Percentiles rank a stretch among this genome's conserved stretches.
Conservation (phyloP, 1,140 invertebrate genomes). For the Bacillus rossius region DNA sequence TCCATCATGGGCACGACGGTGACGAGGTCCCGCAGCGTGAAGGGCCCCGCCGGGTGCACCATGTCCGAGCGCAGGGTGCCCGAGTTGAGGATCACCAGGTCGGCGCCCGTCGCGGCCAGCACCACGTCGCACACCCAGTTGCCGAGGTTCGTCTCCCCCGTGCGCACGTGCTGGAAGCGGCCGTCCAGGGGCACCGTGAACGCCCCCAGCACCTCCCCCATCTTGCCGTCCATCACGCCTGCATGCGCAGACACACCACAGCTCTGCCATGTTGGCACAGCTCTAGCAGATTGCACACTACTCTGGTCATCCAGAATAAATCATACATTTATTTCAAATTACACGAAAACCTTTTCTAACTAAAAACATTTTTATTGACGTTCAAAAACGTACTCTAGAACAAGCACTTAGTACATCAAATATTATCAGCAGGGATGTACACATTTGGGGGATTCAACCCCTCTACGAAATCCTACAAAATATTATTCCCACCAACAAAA, state of each 20-base stretch:
- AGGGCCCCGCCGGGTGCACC: slow-evolving; percentile 52
- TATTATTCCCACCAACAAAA: no score
- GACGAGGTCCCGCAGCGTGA: slow-evolving; percentile 75
- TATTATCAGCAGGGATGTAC: no score
- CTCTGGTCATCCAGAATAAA: no score
- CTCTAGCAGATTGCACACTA: no score
- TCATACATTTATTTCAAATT: no score
- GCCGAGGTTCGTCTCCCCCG: slow-evolving; percentile 81
- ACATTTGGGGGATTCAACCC: no score
- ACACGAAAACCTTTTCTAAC: no score
- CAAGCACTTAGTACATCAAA: no score
- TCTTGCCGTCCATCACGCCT: slow-evolving; percentile 73
- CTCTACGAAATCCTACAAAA: no score
- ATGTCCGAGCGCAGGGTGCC: slow-evolving; percentile 77
- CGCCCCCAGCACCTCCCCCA: slow-evolving; percentile 74
- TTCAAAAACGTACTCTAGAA: no score
- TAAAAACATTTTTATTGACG: no score
- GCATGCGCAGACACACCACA: slow-evolving; percentile 18
- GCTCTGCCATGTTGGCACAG: no score
- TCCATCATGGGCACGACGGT: slow-evolving; percentile 81
- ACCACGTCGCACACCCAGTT: slow-evolving; percentile 89
- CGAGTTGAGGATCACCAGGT: slow-evolving; percentile 80
- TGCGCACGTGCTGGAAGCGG: slow-evolving; percentile 69
- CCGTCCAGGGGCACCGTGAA: slow-evolving; percentile 81
- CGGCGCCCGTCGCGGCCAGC: slow-evolving; percentile 72